Base-by-base conservation (phyloP, 2,888 invertebrate species). In the Serrognathus titanus region DNA sequence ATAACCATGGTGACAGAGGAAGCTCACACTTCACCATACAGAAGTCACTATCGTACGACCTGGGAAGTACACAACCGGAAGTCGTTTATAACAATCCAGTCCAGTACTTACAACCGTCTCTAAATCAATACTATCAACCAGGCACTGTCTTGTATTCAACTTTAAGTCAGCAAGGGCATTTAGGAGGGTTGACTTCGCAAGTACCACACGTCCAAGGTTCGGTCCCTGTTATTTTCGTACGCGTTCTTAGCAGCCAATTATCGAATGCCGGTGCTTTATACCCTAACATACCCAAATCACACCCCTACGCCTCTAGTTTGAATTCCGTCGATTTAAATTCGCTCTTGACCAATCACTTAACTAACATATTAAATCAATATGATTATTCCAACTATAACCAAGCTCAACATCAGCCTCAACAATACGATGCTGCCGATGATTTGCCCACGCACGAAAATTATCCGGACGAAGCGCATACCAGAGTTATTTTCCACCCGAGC, bases 231-330 rank as follows among this genome's bases (percentile, higher is more conserved):
- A 75, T 84, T 59, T 81, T 84, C 13, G 66, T 85, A 39, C 78
- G 83, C 69, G 80, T 85, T 38, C 83, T 82, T 43, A 83, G 82
- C 56, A 82, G 82, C 4, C 83, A 82, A 53, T 67, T 85, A 1
- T 77, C 76, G 48, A 81, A 81, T 66, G 81, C 82, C 1, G 80
- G 80, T 24, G 81, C 81, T 62, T 64, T 84, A 1, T 83, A 83
- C 67, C 80, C 84, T 1, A 81, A 83, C 64, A 69, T 83, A 54
- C 84, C 84, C 1, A 77, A 81, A 40, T 79, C 78, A 61, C 81
- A 83, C 66, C 83, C 83, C 1, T 71, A 82, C 35, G 24, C 24
- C 4, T 78, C 80, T 51, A 77, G 80, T 58, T 74, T 85, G 36
- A 84, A 83, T 59, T 79, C 79, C 58, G 75, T 83, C 0, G 82